Conservation (phyloP, 2,797 vertebrate species). For the Podarcis lilfordi region DNA sequence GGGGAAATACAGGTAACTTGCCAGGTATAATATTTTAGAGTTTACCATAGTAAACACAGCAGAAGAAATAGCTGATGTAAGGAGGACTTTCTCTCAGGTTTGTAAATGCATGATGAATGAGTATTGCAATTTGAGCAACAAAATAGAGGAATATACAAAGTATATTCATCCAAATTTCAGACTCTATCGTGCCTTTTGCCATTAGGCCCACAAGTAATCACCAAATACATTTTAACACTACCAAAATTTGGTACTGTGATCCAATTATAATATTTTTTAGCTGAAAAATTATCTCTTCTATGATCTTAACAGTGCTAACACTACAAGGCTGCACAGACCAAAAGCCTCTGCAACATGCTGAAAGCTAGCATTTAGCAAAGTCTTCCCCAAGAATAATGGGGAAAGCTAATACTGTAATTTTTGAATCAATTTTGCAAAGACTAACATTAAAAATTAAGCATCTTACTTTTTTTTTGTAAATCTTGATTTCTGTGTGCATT, state of each 20-base stretch:
- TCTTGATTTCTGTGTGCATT: constrained; percentile 52
- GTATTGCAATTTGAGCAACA: not conserved
- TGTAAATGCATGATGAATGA: not conserved
- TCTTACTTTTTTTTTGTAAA: constrained; percentile 51
- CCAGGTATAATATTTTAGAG: not conserved
- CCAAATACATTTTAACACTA: not conserved
- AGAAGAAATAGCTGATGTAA: not conserved
- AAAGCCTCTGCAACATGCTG: constrained; percentile 21
- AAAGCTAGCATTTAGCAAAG: constrained; percentile 45
- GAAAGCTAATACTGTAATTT: constrained; percentile 26
- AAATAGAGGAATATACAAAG: not conserved
- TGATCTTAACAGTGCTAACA: constrained; percentile 40
- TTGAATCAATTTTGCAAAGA: not conserved
- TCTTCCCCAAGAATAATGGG: not conserved
- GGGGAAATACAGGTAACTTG: not conserved
- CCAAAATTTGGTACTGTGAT: not conserved
- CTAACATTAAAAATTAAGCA: constrained; percentile 55
- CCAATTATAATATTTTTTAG: not conserved
- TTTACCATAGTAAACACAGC: not conserved
- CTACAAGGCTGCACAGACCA: constrained; percentile 15
- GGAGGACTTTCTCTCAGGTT: not conserved
- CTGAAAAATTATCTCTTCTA: constrained; percentile 8
- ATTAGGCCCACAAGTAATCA: not conserved
- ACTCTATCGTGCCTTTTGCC: not conserved
- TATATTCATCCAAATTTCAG: not conserved